A percentile compares a stretch with the other conserved stretches of the same genome.
Evolutionary conservation across 2,113 vertebrate species (phyloP).

Genomic region (Periophthalmodon schlosseri): DNA sequence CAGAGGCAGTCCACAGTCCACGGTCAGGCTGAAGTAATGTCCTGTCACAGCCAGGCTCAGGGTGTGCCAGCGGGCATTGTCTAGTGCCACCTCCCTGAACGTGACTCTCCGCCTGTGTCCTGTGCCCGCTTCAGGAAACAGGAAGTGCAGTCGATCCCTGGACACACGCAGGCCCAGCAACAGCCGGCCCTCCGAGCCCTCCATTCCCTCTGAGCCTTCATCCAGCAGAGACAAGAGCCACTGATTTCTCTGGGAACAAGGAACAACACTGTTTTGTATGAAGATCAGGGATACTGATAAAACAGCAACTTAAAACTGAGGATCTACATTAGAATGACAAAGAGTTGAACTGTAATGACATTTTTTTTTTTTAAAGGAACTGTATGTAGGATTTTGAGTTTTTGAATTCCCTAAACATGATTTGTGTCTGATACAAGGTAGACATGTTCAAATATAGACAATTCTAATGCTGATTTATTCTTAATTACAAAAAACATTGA

Average conservation of each 20-base stretch:
- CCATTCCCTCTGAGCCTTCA: constrained; percentile 72
- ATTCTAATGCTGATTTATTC: too few species aligned
- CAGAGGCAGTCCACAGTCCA: constrained; percentile 84
- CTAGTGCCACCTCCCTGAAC: constrained; percentile 78
- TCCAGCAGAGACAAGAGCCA: constrained; percentile 86
- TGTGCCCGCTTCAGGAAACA: constrained; percentile 58
- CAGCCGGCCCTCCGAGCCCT: constrained; percentile 61
- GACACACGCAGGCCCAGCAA: constrained; percentile 85
- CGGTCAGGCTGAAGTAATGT: constrained; percentile 79
- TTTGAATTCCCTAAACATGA: too few species aligned
- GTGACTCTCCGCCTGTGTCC: constrained; percentile 72
- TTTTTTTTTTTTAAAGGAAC: too few species aligned
- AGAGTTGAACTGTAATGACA: too few species aligned
- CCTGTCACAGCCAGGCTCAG: constrained; percentile 84
- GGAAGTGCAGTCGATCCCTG: constrained; percentile 80
- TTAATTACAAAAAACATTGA: too few species aligned
- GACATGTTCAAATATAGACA: too few species aligned
- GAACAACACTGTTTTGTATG: too few species aligned
- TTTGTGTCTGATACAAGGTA: too few species aligned
- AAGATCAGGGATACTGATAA: too few species aligned
- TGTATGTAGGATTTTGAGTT: too few species aligned
- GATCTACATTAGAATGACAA: too few species aligned
- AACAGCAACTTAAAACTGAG: too few species aligned
- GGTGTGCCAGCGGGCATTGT: constrained; percentile 88
- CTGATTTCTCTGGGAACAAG: constrained; percentile 81